These are phyloP conservation scores for Oscheius sp. DNA, from an alignment of 2,888 invertebrate genomes.

Conservation along the genomic window DNA sequence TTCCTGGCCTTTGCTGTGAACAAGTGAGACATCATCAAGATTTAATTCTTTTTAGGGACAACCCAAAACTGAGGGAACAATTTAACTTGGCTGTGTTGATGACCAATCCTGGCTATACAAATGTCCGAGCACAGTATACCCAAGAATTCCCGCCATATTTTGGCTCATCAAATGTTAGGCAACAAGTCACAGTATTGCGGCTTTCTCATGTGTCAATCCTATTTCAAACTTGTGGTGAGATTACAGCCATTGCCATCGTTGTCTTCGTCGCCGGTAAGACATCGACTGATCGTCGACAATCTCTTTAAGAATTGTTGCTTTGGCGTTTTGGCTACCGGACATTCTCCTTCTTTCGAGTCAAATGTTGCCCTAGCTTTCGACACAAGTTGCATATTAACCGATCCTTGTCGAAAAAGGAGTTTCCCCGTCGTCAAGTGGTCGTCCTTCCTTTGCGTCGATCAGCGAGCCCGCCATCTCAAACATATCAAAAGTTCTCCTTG, in stretches of 20 bases:
- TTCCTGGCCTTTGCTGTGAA: constrained; percentile 49
- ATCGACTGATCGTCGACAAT: neutral
- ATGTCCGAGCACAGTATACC: constrained; percentile 17
- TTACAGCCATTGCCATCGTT: neutral
- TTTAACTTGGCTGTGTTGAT: constrained; percentile 48
- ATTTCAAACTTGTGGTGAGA: constrained; percentile 3
- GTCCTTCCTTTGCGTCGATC: neutral
- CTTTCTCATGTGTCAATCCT: constrained; percentile 14
- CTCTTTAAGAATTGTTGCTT: constrained; percentile 1
- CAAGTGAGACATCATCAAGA: constrained; percentile 35
- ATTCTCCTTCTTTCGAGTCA: neutral
- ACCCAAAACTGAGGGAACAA: constrained; percentile 43
- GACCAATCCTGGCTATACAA: constrained; percentile 37
- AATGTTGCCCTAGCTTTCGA: neutral
- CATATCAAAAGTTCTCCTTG: constrained; percentile 9
- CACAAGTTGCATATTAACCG: neutral
- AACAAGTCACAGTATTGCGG: constrained; percentile 15
- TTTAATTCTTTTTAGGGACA: constrained; percentile 33
- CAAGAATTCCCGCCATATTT: constrained; percentile 5
- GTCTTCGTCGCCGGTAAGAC: neutral
- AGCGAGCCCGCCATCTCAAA: constrained; percentile 16
- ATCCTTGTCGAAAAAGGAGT: constrained; percentile 17
- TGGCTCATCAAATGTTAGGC: neutral
- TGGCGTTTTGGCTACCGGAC: neutral
- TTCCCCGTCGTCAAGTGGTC: constrained; percentile 12